A percentile compares a stretch with the other conserved stretches of the same genome.
phyloP scores from a whole-genome alignment of 1,140 invertebrate genomes.

The Polypedilum pembai region DNA sequence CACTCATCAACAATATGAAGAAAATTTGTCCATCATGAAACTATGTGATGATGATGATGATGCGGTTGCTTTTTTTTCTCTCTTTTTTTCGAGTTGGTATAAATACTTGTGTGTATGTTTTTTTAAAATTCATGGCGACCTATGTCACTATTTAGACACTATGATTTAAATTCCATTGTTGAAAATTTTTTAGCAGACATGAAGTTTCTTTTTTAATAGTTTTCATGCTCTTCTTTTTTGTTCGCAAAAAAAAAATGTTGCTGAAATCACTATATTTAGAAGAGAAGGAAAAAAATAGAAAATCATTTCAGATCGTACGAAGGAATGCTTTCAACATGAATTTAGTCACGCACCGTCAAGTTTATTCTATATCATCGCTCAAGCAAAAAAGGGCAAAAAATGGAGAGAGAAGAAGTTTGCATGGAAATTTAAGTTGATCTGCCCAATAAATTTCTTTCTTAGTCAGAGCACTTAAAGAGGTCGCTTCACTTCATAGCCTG shows the following conservation, averaged over 20 bases:
- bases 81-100: not conserved
- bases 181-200: not conserved
- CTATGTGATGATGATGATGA: not conserved
- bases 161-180: constrained; percentile 19
- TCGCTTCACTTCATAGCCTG: not conserved
- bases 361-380: constrained; percentile 9
- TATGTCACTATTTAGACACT: constrained; percentile 15
- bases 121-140: not conserved
- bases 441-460: not conserved
- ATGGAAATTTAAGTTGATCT: constrained; percentile 19
- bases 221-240: not conserved
- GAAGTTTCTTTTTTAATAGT: not conserved
- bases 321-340: constrained; percentile 5
- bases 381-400: constrained; percentile 10
- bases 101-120: not conserved
- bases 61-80: not conserved
- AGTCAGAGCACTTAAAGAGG: not conserved
- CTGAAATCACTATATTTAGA: not conserved
- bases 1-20: constrained; percentile 1
- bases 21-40: constrained; percentile 9
- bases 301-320: not conserved
- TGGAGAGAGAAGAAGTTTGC: not conserved
- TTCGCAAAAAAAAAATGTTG: not conserved
- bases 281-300: not conserved
- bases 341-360: constrained; percentile 24